phyloP scores from a whole-genome alignment of 2,113 vertebrate species.

The Hypanus sabinus region DNA sequence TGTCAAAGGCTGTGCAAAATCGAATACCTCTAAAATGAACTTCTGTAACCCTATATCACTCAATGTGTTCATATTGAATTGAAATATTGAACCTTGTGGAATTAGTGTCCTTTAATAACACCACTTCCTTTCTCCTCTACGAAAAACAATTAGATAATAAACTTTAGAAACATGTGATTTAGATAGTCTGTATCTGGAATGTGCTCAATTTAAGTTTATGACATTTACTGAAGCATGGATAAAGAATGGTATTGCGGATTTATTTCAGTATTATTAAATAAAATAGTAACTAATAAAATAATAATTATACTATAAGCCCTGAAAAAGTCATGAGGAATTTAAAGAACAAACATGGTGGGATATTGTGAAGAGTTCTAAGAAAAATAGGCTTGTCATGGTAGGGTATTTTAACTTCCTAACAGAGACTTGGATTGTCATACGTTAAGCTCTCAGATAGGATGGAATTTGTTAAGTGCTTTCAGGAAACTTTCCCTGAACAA shows the following conservation, averaged over 20 bases:
- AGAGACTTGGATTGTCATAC: too few relatives aligned
- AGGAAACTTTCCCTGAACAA: too few relatives aligned
- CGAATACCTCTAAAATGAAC: neutral
- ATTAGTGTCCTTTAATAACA: conserved; percentile 8
- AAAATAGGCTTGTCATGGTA: too few relatives aligned
- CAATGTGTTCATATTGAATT: conserved; percentile 10
- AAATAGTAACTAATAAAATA: neutral
- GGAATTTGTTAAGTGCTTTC: too few relatives aligned
- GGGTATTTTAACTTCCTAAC: too few relatives aligned
- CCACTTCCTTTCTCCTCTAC: neutral
- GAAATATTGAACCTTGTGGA: conserved; percentile 28
- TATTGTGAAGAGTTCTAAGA: too few relatives aligned
- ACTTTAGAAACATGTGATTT: conserved; percentile 14
- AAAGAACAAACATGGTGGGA: too few relatives aligned
- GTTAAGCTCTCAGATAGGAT: too few relatives aligned
- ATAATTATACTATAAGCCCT: too few relatives aligned
- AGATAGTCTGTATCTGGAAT: neutral
- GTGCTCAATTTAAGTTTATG: neutral
- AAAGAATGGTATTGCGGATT: neutral
- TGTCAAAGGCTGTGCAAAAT: conserved; percentile 28
- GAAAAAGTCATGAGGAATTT: too few relatives aligned
- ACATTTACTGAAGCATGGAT: neutral
- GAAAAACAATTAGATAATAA: conserved; percentile 28
- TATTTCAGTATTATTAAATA: neutral
- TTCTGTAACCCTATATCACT: conserved; percentile 26